A percentile compares a stretch with the other conserved stretches of the same genome.
Evolutionary conservation across 2,113 vertebrate genomes (phyloP).

Genomic region (Noturus placidus): DNA sequence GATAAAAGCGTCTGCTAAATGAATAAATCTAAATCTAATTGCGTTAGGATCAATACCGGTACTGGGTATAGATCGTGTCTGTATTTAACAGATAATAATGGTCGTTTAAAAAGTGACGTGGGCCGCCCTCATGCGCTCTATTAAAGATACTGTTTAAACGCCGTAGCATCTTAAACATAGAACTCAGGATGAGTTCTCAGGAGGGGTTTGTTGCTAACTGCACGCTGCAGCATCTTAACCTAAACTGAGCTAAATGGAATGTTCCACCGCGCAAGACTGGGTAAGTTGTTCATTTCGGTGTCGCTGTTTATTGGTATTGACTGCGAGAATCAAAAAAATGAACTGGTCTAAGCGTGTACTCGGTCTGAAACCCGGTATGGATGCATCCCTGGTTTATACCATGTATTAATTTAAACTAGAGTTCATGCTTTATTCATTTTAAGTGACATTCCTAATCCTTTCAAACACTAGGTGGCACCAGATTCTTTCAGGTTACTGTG

Average conservation of each 20-base stretch:
- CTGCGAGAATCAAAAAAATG: neutral
- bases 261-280: neutral
- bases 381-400: neutral
- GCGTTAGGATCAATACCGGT: neutral
- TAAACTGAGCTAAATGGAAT: neutral
- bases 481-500: neutral
- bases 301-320: neutral
- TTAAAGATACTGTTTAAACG: neutral
- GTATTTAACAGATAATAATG: neutral
- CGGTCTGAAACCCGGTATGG: neutral
- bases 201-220: neutral
- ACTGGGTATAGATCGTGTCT: neutral
- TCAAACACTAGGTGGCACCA: slow-evolving; percentile 22
- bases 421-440: neutral
- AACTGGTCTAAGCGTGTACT: neutral
- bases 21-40: too few species aligned
- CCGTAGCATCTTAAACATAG: neutral
- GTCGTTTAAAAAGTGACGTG: neutral
- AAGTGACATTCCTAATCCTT: neutral
- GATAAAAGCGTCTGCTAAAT: too few species aligned
- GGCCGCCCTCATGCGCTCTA: neutral
- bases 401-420: neutral
- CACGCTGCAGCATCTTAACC: neutral
- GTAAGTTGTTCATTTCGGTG: neutral
- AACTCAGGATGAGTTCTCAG: neutral